Percentiles rank a stretch among this genome's conserved stretches.
phyloP scores from a whole-genome alignment of 2,113 vertebrate species.

The Callocephalon fimbriatum region DNA sequence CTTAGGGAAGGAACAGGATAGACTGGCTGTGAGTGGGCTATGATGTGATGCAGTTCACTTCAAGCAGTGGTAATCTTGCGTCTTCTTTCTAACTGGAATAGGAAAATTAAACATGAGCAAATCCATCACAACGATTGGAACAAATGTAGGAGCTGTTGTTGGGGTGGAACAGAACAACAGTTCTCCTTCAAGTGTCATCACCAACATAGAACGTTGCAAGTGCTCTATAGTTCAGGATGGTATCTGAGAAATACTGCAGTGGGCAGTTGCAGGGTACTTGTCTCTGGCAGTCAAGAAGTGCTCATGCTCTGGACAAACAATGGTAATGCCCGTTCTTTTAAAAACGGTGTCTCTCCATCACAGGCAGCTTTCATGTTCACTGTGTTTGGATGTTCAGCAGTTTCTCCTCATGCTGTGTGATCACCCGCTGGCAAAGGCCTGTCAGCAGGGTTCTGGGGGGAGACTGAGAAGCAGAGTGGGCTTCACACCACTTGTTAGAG shows the following conservation, averaged over 20 bases:
- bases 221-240: not conserved
- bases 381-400: not conserved
- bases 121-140: not conserved
- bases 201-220: not conserved
- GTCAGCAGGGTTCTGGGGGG: not conserved
- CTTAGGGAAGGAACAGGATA: not conserved
- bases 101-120: not conserved
- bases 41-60: not conserved
- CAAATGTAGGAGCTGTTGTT: not conserved
- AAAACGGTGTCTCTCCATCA: not conserved
- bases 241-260: not conserved
- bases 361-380: fast-evolving
- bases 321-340: fast-evolving
- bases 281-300: no score
- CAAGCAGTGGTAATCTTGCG: not conserved
- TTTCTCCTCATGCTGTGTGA: fast-evolving
- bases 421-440: not conserved
- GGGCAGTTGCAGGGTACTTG: not conserved
- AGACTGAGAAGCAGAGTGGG: not conserved
- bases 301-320: fast-evolving
- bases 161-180: not conserved
- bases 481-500: not conserved
- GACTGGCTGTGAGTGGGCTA: not conserved
- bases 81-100: not conserved
- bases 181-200: not conserved